Evolutionary conservation across 1,140 invertebrate genomes (phyloP), one percentile per base, ranked within the genome.

Genomic region (Drosophila nasuta): DNA sequence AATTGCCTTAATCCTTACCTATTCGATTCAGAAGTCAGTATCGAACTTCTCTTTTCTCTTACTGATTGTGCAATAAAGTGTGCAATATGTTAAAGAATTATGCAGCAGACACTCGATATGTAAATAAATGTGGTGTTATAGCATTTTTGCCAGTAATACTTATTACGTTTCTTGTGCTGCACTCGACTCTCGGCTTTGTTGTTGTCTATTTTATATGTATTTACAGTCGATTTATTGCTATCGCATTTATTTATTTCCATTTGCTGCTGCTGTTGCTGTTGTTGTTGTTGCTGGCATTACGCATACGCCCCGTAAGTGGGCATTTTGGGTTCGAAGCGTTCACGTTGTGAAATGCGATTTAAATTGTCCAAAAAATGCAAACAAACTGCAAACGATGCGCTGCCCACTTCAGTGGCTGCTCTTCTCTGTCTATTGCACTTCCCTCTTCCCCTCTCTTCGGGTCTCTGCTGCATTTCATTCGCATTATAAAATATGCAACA

Each of bases 401-500:
- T 3, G 1, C 45, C 45, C 30, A 15, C 51, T 54, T 54, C 51
- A 57, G 15, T n/a, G n/a, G n/a, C 5, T 11, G 5, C 5, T 4
- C n/a, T 11, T 33, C 7, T 1, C 20, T 20, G 10, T 13, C n/a
- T 28, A 13, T 17, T 3, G 35, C 5, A 0, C 6, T 11, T 25
- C n/a, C 10, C 5, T 11, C 48, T 13, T 28, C 25, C 6, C 6
- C n/a, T 51, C 11, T 41, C 7, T 25, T 33, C 20, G 20, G 17
- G 28, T 33, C 33, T 64, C 10, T 48, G 6, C 63, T 67, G 38
- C 33, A 41, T 48, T n/a, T 64, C 33, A 30, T 8, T 62, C 46
- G 48, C 48, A 62, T 69, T 54, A 79, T 80, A 87, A 87, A 82
- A 87, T 87, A 87, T 87, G 66, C 72, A 82, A 69, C 68, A 77